Evolutionary conservation across 1,140 invertebrate species (phyloP).

Genomic region (Ylistrum balloti): DNA sequence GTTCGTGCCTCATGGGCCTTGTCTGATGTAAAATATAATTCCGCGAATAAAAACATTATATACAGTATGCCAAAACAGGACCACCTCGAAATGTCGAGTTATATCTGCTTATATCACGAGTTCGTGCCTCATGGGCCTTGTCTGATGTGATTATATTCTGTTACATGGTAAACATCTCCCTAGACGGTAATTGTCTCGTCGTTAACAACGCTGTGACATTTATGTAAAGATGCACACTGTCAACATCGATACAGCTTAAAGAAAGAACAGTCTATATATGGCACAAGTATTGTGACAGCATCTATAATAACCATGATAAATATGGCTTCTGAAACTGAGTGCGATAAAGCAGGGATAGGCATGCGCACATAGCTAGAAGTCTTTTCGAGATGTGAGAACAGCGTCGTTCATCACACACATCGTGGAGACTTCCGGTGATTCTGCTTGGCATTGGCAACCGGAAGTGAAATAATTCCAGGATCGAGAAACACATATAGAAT

Average conservation of each 20-base stretch:
- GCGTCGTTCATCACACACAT: not conserved
- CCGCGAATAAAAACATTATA: too few relatives aligned
- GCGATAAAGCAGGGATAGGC: not conserved
- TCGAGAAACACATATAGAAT: not conserved
- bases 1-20: not conserved
- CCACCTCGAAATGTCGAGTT: not conserved
- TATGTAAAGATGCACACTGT: not conserved
- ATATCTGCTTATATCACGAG: not conserved
- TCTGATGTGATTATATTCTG: not conserved
- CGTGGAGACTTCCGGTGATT: constrained; percentile 2
- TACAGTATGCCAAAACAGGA: too few relatives aligned
- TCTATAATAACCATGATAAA: not conserved
- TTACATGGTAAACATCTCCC: not conserved
- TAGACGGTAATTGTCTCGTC: not conserved
- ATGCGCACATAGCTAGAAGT: not conserved
- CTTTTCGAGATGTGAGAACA: not conserved
- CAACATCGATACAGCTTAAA: not conserved
- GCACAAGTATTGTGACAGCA: not conserved
- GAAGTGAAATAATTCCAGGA: not conserved
- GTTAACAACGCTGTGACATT: not conserved
- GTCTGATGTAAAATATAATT: too few relatives aligned
- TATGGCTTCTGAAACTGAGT: constrained; percentile 8
- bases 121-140: not conserved
- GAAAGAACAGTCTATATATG: not conserved
- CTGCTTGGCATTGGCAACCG: not conserved